These are phyloP conservation scores for Urophycis tenuis DNA, from an alignment of 2,797 vertebrate species.

Conservation along the genomic window DNA sequence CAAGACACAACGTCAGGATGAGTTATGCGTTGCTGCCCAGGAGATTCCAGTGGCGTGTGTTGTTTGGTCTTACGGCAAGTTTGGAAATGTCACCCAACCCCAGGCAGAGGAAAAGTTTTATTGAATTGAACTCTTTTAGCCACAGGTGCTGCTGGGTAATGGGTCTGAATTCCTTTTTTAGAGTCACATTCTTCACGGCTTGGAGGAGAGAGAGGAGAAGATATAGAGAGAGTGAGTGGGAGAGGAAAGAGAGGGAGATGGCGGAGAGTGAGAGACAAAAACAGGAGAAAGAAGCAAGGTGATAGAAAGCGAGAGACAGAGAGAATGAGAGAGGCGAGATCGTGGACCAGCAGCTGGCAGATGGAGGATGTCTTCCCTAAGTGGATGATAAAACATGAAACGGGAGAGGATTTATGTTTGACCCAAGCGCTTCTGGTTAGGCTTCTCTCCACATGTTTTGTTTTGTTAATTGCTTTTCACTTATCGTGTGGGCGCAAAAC, in stretches of 20 bases:
- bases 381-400: conserved; percentile 19
- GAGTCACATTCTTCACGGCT: too few relatives aligned
- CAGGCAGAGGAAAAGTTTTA: conserved; percentile 1
- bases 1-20: conserved; percentile 28
- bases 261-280: too few relatives aligned
- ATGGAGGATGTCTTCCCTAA: not conserved
- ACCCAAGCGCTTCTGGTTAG: not conserved
- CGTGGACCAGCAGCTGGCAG: conserved; percentile 23
- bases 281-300: too few relatives aligned
- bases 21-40: conserved; percentile 21
- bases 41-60: conserved; percentile 26
- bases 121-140: not conserved
- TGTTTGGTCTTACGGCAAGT: conserved; percentile 21
- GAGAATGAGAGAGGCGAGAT: conserved; percentile 5
- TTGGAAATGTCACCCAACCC: conserved; percentile 38
- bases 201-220: too few relatives aligned
- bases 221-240: too few relatives aligned
- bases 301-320: too few relatives aligned
- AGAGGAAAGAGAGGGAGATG: too few relatives aligned
- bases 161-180: too few relatives aligned
- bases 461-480: not conserved
- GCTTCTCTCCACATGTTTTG: not conserved
- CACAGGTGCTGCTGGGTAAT: too few relatives aligned
- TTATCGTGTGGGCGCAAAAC: not conserved
- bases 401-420: conserved; percentile 15